These are phyloP conservation scores for Timema podura DNA, from an alignment of 2,888 invertebrate genomes.

Conservation along the genomic window DNA sequence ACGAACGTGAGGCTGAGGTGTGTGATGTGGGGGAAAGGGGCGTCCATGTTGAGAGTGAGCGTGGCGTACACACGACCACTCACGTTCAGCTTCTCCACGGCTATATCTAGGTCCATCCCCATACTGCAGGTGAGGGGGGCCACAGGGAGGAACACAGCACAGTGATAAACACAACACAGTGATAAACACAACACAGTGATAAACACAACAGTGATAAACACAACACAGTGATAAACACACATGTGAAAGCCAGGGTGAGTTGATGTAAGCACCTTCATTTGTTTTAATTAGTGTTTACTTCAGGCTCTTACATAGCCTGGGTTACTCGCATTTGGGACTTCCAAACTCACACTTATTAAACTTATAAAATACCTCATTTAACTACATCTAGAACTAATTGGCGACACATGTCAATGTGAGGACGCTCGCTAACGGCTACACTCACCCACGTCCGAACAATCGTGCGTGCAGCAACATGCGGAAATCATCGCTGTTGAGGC, in stretches of 20 bases:
- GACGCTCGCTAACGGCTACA: too few relatives aligned
- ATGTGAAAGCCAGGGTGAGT: too few relatives aligned
- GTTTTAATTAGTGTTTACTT: too few relatives aligned
- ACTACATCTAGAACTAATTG: too few relatives aligned
- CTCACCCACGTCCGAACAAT: slow-evolving; percentile 46
- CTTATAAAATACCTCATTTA: too few relatives aligned
- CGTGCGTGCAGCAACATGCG: slow-evolving; percentile 49
- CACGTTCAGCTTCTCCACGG: slow-evolving; percentile 49
- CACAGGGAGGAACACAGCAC: too few relatives aligned
- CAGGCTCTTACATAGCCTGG: too few relatives aligned
- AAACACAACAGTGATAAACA: neutral
- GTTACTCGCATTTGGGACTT: too few relatives aligned
- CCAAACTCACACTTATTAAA: too few relatives aligned
- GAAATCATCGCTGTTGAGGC: slow-evolving; percentile 50
- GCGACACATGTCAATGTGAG: too few relatives aligned
- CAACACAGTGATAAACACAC: neutral
- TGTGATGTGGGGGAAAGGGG: slow-evolving; percentile 52
- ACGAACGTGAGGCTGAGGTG: slow-evolving; percentile 48
- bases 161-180: slow-evolving; percentile 7
- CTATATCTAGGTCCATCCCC: slow-evolving; percentile 49
- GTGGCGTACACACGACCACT: slow-evolving; percentile 48
- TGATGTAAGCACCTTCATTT: too few relatives aligned
- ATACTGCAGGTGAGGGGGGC: slow-evolving; percentile 41
- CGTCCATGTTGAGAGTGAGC: slow-evolving; percentile 47
- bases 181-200: slow-evolving; percentile 7